Evolutionary conservation across 2,797 vertebrate species (phyloP), one percentile per base, ranked within the genome.

Genomic region (Gobio occitaniae): DNA sequence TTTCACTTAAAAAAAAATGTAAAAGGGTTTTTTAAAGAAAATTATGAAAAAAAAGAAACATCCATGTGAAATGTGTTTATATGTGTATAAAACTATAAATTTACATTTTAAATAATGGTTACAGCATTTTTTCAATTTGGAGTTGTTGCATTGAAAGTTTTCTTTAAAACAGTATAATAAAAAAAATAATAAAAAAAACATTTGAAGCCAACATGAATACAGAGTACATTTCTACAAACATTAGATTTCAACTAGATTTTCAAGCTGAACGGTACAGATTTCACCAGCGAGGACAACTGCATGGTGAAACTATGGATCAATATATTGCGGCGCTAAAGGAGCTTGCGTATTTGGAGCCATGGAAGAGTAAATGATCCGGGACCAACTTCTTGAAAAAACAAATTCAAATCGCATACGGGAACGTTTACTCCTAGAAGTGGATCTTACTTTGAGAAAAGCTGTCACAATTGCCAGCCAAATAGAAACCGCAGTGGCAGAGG

Each of bases 401-500:
- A 16, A 44, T 29, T 79, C 41, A 63, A 29, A 61, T 11, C 4
- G 41, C 50, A 78, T 69, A 69, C 0, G 9, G n/a, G 13, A 72
- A 48, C 1, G 2, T 10, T 38, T 83, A 80, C 61, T 68, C 0
- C 15, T 77, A 25, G 82, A 84, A 25, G 72, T 50, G 32, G 41
- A 59, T n/a, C 63, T 77, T 13, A 9, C 56, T 19, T 48, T 56
- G 6, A 29, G 54, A 12, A 78, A 78, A 44, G 88, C 86, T 90
- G 86, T 91, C 86, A 90, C 90, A 91, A 91, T 89, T 90, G 88
- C 79, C 85, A 87, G 88, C 84, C 92, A 94, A 92, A 92, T 86
- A 85, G 88, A 90, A 86, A 92, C 89, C 89, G 90, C 88, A 87
- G 87, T 85, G 85, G 89, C 86, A 90, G 87, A 94, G 89, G 84